Evolutionary conservation across 2,113 vertebrate species (phyloP).

Genomic region (Dasyornis broadbenti): DNA sequence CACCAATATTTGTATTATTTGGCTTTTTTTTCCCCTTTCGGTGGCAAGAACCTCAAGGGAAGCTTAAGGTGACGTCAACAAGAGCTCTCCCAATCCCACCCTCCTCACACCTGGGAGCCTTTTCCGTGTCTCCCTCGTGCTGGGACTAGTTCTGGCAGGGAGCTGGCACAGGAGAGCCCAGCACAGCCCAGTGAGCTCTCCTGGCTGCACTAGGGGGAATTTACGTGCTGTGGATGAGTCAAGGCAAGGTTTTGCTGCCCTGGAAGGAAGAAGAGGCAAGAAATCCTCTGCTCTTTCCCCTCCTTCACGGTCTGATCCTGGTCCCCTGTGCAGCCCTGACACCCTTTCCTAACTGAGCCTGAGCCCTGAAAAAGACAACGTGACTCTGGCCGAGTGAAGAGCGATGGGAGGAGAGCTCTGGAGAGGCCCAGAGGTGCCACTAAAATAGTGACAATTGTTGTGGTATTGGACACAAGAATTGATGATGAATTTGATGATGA

Average conservation of each 20-base stretch:
- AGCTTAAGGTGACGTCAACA: rapidly evolving
- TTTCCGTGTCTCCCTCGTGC: neutral
- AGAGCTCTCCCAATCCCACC: neutral
- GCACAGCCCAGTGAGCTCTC: neutral
- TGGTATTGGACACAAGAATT: neutral
- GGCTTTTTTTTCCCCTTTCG: rapidly evolving
- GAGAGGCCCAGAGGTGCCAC: neutral
- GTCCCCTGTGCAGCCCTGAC: neutral
- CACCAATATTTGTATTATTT: neutral
- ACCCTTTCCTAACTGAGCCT: neutral
- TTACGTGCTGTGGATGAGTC: neutral
- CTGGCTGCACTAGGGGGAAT: neutral
- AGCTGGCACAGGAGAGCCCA: neutral
- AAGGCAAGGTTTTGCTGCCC: neutral
- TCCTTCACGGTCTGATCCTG: neutral
- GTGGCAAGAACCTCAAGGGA: neutral
- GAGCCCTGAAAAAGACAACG: neutral
- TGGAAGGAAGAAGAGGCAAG: neutral
- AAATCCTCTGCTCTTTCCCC: neutral
- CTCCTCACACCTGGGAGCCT: neutral
- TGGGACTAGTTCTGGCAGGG: neutral
- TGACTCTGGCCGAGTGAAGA: neutral
- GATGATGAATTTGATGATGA: no score
- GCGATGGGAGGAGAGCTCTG: rapidly evolving
- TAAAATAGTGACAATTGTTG: neutral